Evolutionary conservation across 35 echinoderm and acorn worm genomes (phyloP), one percentile per base, ranked within the genome.

Genomic region (Amphiura filiformis): DNA sequence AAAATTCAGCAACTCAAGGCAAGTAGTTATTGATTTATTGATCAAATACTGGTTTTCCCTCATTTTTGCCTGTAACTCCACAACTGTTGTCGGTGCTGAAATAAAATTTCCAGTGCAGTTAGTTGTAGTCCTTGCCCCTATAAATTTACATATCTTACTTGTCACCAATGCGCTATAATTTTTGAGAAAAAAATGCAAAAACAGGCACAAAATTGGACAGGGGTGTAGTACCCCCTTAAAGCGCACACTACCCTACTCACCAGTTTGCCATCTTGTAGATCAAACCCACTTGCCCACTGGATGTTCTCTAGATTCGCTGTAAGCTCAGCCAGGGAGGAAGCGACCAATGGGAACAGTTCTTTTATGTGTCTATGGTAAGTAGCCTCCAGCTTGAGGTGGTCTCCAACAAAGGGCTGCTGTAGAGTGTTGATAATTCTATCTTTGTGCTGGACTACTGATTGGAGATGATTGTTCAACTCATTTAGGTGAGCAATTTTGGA

Each of bases 331-430:
- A 98, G 87, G 41, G 89, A 91, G 1, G 77, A 30, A 23, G 91
- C 86, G 20, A 92, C 77, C 89, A 92, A 38, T 32, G 89, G 96
- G 56, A 98, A 98, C 13, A 98, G 86, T 47, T 94, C 93, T 77
- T 87, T 91, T 13, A 98, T 87, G 32, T 94, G 79, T 11, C 56
- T 39, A 79, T 98, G 96, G 77, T 92, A 94, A 36, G 78, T 84
- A 15, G 92, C 96, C 81, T 98, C 96, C 0, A 98, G 79, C 47
- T 89, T 86, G 30, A 99, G 70, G 79, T 89, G 82, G 61, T 94
- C 93, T 38, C 96, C 96, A 0, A 99, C 92, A 4, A 94, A 79
- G 41, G 96, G 96, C 52, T 94, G 92, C 39, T 94, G 96, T 11
- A 99, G 87, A 2, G 90, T 57, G 57, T 88, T 99, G 17, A 92